These are phyloP conservation scores for Crematogaster levior DNA, from an alignment of 2,888 invertebrate species.

Conservation along the genomic window DNA sequence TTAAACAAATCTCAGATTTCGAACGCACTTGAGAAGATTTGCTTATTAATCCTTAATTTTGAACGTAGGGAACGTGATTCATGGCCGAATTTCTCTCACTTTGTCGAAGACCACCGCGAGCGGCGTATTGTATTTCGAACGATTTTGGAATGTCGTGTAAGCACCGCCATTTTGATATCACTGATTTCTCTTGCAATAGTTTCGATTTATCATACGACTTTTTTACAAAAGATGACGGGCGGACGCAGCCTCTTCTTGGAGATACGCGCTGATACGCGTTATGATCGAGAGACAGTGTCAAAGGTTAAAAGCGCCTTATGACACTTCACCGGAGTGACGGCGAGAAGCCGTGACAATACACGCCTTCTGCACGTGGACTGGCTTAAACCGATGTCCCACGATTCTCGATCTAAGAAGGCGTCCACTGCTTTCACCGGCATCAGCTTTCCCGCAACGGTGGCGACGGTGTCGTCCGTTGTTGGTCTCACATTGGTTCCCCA, in stretches of 20 bases:
- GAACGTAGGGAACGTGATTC: neutral
- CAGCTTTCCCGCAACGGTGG: conserved; percentile 81
- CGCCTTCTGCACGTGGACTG: conserved; percentile 75
- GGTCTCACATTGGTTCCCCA: conserved; percentile 68
- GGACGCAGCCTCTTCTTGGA: neutral
- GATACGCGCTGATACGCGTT: neutral
- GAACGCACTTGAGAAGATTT: neutral
- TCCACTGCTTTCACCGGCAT: conserved; percentile 82
- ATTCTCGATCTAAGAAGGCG: conserved; percentile 68
- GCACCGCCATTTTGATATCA: conserved; percentile 30
- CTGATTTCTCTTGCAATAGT: neutral
- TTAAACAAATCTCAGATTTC: neutral
- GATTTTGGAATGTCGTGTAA: neutral
- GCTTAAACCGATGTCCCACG: conserved; percentile 70
- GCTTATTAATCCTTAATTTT: neutral
- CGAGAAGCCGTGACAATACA: conserved; percentile 51
- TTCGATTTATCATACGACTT: neutral
- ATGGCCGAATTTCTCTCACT: conserved; percentile 19
- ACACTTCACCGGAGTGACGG: conserved; percentile 10
- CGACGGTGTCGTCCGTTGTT: conserved; percentile 63
- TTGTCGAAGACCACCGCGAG: neutral
- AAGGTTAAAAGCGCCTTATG: neutral
- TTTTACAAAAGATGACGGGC: neutral
- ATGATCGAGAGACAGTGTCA: neutral
- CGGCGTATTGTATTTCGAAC: neutral